phyloP scores from a whole-genome alignment of 2,888 invertebrate species.

The Scelioninae gen. 1 region DNA sequence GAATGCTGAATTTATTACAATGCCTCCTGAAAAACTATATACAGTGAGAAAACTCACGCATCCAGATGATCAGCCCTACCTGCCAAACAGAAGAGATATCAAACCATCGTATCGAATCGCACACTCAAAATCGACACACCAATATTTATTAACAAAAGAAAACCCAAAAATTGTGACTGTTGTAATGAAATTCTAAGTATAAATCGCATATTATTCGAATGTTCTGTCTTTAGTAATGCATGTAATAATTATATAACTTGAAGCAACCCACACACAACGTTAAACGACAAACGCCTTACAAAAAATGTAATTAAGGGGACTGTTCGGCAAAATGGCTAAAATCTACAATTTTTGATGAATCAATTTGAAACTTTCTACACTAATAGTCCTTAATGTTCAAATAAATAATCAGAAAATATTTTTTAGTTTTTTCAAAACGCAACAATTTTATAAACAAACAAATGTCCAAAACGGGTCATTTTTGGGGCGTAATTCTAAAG shows the following conservation, averaged over 20 bases:
- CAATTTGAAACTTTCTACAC: too few species aligned
- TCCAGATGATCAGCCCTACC: neutral
- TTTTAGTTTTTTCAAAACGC: too few species aligned
- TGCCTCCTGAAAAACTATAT: neutral
- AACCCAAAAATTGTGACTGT: neutral
- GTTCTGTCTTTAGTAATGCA: neutral
- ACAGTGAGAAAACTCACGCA: neutral
- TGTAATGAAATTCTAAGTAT: neutral
- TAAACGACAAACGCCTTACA: neutral
- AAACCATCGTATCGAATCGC: neutral
- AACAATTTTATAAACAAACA: too few species aligned
- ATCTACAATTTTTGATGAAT: too few species aligned
- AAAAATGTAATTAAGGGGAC: neutral
- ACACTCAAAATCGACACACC: neutral
- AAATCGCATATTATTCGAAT: neutral
- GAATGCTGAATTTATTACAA: neutral
- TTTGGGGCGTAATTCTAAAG: too few species aligned
- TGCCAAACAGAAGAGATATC: neutral
- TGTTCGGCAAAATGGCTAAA: too few species aligned
- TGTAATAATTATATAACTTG: too few species aligned
- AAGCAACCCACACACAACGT: too few species aligned
- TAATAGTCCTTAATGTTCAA: too few species aligned
- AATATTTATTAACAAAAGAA: too few species aligned
- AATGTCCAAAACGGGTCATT: too few species aligned
- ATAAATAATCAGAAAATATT: too few species aligned